phyloP scores from a whole-genome alignment of 2,797 vertebrate species.

The Danio aesculapii region DNA sequence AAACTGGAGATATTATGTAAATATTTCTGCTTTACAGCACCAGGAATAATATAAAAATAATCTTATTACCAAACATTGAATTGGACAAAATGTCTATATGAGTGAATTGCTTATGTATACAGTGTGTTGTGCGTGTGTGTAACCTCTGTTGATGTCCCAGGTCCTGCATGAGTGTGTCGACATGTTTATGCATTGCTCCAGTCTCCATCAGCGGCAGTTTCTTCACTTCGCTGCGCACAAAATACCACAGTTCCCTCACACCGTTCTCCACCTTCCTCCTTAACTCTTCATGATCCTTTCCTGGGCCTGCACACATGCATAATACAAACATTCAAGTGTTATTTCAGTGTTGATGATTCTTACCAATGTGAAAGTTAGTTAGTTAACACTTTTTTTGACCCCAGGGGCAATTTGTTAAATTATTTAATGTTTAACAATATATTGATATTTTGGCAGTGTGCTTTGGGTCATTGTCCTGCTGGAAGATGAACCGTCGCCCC shows the following conservation, averaged over 20 bases:
- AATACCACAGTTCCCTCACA: conserved; percentile 90
- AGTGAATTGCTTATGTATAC: conserved; percentile 9
- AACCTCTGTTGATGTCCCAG: conserved; percentile 90
- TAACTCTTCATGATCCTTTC: conserved; percentile 87
- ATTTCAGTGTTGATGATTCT: neutral
- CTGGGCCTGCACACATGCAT: conserved; percentile 70
- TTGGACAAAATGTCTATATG: neutral
- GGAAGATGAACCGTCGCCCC: too few relatives aligned
- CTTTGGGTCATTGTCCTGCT: too few relatives aligned
- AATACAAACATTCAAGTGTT: neutral
- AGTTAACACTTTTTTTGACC: too few relatives aligned
- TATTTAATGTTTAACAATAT: too few relatives aligned
- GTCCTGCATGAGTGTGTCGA: conserved; percentile 84
- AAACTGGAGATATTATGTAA: too few relatives aligned
- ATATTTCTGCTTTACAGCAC: neutral
- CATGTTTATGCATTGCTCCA: conserved; percentile 80
- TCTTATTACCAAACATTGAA: neutral
- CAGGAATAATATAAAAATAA: neutral
- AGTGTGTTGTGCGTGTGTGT: neutral
- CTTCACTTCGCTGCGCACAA: conserved; percentile 87
- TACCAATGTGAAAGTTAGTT: too few relatives aligned
- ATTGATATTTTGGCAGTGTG: too few relatives aligned
- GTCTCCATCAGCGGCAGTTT: conserved; percentile 83
- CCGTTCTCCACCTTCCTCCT: conserved; percentile 88
- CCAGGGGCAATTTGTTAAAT: too few relatives aligned